Conservation (phyloP, 2,113 vertebrate genomes). For the Plectropomus leopardus region DNA sequence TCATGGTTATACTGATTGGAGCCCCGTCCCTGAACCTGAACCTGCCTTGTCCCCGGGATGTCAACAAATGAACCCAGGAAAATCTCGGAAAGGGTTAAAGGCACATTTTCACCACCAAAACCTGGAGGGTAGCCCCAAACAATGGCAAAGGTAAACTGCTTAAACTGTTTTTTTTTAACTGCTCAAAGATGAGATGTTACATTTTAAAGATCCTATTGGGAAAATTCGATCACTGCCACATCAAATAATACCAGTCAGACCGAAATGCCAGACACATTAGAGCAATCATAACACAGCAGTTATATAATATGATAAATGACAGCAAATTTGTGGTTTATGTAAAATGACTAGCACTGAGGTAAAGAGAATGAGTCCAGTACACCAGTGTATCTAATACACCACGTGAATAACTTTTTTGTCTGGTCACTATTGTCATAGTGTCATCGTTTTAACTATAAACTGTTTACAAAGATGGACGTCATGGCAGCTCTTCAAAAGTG, state of each 20-base stretch:
- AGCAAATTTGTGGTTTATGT: not conserved
- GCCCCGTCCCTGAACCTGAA: constrained; percentile 1
- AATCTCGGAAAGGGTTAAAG: not conserved
- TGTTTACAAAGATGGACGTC: too few species aligned
- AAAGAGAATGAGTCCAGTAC: not conserved
- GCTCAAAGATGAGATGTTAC: not conserved
- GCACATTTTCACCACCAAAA: not conserved
- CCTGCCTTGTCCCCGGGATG: not conserved
- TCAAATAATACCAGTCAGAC: not conserved
- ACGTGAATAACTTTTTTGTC: not conserved
- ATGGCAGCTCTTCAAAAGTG: too few species aligned
- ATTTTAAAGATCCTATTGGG: not conserved
- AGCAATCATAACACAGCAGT: not conserved
- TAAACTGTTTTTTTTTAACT: not conserved
- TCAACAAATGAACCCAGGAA: constrained; percentile 17
- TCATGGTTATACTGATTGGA: constrained; percentile 28
- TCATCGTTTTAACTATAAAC: too few species aligned
- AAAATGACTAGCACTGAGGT: not conserved
- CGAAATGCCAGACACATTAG: not conserved
- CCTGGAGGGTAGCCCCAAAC: constrained; percentile 22
- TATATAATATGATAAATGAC: not conserved
- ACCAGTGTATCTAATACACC: not conserved
- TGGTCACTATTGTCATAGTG: not conserved
- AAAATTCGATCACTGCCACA: not conserved
- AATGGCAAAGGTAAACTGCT: constrained; percentile 46